Base-by-base conservation (phyloP, 2,113 vertebrate genomes). In the Archilochus colubris region DNA sequence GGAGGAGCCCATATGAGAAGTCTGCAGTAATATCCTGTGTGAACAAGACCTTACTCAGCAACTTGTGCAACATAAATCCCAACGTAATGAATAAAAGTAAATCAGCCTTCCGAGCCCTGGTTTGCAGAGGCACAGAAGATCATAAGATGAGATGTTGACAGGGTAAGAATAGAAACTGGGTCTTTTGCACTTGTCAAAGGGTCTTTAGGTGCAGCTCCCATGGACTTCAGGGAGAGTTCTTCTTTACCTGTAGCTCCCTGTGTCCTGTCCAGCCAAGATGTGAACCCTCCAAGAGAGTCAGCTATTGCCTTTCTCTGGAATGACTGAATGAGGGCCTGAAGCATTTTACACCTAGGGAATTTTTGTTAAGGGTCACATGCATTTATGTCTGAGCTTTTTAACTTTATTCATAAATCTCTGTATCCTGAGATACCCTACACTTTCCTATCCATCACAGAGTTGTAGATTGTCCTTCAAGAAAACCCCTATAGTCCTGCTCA, bases 91-190 rank as follows among this genome's bases (percentile, higher is more conserved):
- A n/a, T 67, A 72, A 61, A 93, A 92, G 81, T 88, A 86, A 62
- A 81, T 88, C 79, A 53, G 64, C 76, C 68, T 94, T 82, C 76
- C 80, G 88, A 82, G 38, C 57, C 48, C 23, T 66, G 79, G 68
- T 89, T 85, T 93, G 72, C 89, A 94, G 87, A 90, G 89, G 50
- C 7, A 0, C 54, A 40, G 61, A 55, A 81, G 63, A 74, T 88
- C 82, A 4, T 48, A 33, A 50, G 27, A 79, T 58, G 82, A 82
- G 63, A 77, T 79, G 59, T 51, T 94, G 85, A 87, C 93, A 88
- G 53, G 61, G 31, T 88, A 84, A 69, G 72, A 95, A 78, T 89
- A 92, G 93, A 87, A 94, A 72, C 79, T 19, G 3, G 27, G 31
- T 91, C 38, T 59, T 88, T 85, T 89, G 72, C 72, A 14, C 59